phyloP scores from a whole-genome alignment of 2,888 invertebrate genomes.

The Drosophila glabriapex region DNA sequence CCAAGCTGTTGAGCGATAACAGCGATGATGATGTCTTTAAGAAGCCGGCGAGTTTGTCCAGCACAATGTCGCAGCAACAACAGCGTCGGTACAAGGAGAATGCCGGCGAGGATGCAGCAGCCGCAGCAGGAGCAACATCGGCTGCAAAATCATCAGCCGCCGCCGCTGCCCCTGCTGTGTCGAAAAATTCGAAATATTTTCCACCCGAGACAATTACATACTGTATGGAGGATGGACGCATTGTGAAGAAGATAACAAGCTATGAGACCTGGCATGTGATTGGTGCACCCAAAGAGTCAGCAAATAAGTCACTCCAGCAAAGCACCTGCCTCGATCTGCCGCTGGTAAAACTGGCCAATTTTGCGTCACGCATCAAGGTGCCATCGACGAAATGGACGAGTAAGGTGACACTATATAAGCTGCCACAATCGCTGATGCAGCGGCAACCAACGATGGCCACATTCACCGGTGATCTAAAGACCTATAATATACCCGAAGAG shows the following conservation, averaged over 20 bases:
- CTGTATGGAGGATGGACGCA: slow-evolving; percentile 83
- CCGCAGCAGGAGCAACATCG: background rate
- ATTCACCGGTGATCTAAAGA: slow-evolving; percentile 83
- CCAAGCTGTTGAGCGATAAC: slow-evolving; percentile 51
- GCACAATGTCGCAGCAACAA: slow-evolving; percentile 9
- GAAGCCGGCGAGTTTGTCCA: slow-evolving; percentile 56
- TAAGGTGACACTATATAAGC: slow-evolving; percentile 84
- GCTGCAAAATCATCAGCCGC: background rate
- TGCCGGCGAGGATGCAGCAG: slow-evolving; percentile 9
- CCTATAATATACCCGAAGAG: slow-evolving; percentile 82
- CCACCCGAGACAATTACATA: slow-evolving; percentile 83
- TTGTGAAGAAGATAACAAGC: slow-evolving; percentile 85
- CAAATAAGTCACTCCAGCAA: slow-evolving; percentile 57
- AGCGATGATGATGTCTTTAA: slow-evolving; percentile 62
- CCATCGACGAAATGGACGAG: slow-evolving; percentile 83
- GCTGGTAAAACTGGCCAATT: slow-evolving; percentile 83
- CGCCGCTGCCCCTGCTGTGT: background rate
- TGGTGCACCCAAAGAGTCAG: slow-evolving; percentile 71
- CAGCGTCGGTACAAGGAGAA: slow-evolving; percentile 66
- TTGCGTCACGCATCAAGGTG: slow-evolving; percentile 74
- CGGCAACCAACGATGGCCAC: slow-evolving; percentile 70
- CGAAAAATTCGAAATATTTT: slow-evolving; percentile 47
- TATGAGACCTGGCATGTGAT: slow-evolving; percentile 86
- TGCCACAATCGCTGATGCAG: slow-evolving; percentile 68
- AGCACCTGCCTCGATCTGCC: slow-evolving; percentile 82